Conservation (phyloP, 2,888 invertebrate species). For the Argyresthia albistria region DNA sequence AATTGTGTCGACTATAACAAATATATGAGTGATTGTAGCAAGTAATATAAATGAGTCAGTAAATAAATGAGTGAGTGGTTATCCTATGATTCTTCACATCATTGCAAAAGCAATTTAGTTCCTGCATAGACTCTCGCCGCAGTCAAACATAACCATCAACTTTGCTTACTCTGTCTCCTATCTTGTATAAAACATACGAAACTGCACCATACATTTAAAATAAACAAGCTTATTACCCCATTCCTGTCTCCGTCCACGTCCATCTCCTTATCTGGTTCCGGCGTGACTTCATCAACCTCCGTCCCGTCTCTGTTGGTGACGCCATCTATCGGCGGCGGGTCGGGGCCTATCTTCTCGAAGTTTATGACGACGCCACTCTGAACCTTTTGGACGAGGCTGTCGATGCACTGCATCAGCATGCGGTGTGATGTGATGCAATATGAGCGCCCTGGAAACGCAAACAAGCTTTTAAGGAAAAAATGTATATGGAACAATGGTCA, state of each 20-base stretch:
- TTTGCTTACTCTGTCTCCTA: too few species aligned
- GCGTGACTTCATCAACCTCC: constrained; percentile 55
- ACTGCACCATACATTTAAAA: background rate
- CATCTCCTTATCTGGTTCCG: constrained; percentile 55
- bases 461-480: too few species aligned
- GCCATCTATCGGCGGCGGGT: constrained; percentile 80
- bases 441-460: constrained; percentile 80
- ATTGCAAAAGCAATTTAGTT: too few species aligned
- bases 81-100: too few species aligned
- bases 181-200: too few species aligned
- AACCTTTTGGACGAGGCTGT: constrained; percentile 96
- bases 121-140: too few species aligned
- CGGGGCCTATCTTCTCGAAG: constrained; percentile 96
- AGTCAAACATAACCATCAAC: too few species aligned
- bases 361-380: constrained; percentile 98
- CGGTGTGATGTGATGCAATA: constrained; percentile 96
- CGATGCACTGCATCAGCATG: constrained; percentile 96
- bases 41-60: too few species aligned
- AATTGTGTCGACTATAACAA: too few species aligned
- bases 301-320: constrained; percentile 58
- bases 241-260: constrained; percentile 63
- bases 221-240: constrained; percentile 43
- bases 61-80: too few species aligned
- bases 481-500: too few species aligned
- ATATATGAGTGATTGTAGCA: too few species aligned